Conservation (phyloP, 2,888 invertebrate genomes). For the Andrena marginata region DNA sequence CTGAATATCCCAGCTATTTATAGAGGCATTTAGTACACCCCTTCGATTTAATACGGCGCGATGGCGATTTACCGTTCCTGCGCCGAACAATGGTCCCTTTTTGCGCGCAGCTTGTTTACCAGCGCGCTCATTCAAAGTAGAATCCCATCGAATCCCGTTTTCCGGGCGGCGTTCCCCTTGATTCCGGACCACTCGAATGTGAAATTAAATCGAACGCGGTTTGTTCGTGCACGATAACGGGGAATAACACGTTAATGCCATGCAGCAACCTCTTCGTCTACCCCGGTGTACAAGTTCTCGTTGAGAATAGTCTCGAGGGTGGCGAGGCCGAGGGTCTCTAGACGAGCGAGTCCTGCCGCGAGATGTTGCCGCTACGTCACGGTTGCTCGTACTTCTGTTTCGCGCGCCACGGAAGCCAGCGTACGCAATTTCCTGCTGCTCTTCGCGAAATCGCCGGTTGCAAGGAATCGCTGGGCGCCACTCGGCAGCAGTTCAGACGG, state of each 20-base stretch:
- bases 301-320: not conserved
- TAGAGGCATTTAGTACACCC: conserved; percentile 24
- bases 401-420: not conserved
- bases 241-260: not conserved
- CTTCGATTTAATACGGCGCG: conserved; percentile 32
- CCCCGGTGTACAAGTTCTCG: not conserved
- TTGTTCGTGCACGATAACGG: not conserved
- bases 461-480: not conserved
- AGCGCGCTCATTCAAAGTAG: conserved; percentile 28
- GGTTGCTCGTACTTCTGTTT: not conserved
- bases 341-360: not conserved
- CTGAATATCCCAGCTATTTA: conserved; percentile 36
- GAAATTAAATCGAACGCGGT: conserved; percentile 38
- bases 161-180: conserved; percentile 15
- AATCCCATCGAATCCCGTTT: conserved; percentile 36
- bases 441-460: not conserved
- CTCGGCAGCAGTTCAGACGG: too few relatives aligned
- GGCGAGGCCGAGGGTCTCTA: not conserved
- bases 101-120: conserved; percentile 41
- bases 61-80: conserved; percentile 39
- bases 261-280: not conserved
- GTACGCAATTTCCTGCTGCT: conserved; percentile 8
- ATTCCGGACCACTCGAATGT: conserved; percentile 33
- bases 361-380: not conserved
- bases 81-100: conserved; percentile 38